Conservation (phyloP, 2,113 vertebrate species). For the Percina caprodes region DNA sequence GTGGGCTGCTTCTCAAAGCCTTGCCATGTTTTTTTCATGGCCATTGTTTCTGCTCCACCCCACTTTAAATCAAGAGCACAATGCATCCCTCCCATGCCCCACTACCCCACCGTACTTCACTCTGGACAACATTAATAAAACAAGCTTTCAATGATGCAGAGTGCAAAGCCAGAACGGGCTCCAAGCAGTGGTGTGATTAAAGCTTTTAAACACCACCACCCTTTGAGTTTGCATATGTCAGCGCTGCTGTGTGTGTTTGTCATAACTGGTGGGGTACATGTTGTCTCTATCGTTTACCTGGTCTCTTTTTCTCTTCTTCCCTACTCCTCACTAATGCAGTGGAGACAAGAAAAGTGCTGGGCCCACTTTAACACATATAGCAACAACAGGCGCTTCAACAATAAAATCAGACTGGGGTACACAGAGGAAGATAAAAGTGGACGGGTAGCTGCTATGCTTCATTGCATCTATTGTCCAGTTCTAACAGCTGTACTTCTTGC, state of each 20-base stretch:
- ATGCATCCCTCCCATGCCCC: constrained; percentile 44
- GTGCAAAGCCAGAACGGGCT: constrained; percentile 63
- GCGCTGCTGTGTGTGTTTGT: constrained; percentile 61
- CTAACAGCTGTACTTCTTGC: constrained; percentile 11
- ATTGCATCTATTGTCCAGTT: constrained; percentile 24
- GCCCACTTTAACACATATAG: constrained; percentile 50
- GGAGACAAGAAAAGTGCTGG: constrained; percentile 38
- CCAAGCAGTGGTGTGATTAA: constrained; percentile 80
- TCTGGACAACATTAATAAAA: constrained; percentile 86
- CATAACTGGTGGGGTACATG: constrained; percentile 25
- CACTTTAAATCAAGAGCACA: constrained; percentile 81
- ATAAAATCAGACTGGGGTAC: constrained; percentile 58
- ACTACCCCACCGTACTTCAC: constrained; percentile 60
- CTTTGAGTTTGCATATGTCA: constrained; percentile 79
- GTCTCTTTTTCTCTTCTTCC: constrained; percentile 20
- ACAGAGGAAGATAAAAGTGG: constrained; percentile 34
- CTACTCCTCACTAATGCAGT: constrained; percentile 35
- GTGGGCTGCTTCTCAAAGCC: constrained; percentile 49
- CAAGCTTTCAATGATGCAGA: constrained; percentile 80
- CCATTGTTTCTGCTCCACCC: constrained; percentile 82
- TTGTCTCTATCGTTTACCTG: constrained; percentile 36
- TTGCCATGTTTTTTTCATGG: constrained; percentile 82
- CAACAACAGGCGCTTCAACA: constrained; percentile 48
- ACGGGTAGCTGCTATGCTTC: constrained; percentile 20
- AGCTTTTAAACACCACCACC: constrained; percentile 81